Evolutionary conservation across 1,140 invertebrate genomes (phyloP).

Genomic region (Drosophila albomicans): DNA sequence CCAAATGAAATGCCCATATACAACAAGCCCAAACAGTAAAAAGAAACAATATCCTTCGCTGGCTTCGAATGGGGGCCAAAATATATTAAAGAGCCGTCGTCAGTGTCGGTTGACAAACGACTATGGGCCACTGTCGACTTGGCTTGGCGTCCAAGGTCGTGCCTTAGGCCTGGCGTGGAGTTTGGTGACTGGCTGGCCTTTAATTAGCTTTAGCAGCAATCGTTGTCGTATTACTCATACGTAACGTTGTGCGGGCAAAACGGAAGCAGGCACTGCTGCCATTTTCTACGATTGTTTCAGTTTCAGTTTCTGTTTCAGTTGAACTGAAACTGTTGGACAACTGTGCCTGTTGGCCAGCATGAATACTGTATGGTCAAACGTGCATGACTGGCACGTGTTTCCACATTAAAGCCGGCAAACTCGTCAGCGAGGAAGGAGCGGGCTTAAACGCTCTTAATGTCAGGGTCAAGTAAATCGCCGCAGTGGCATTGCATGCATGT

Average conservation of each 20-base stretch:
- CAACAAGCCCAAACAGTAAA: neutral
- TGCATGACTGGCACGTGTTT: constrained; percentile 77
- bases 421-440: neutral
- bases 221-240: constrained; percentile 72
- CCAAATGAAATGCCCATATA: constrained; percentile 34
- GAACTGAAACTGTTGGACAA: constrained; percentile 3
- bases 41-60: constrained; percentile 25
- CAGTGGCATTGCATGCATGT: constrained; percentile 36
- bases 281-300: constrained; percentile 63
- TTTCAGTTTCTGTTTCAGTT: neutral
- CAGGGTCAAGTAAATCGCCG: constrained; percentile 64
- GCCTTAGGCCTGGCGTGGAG: constrained; percentile 61
- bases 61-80: constrained; percentile 18
- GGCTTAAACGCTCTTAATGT: constrained; percentile 62
- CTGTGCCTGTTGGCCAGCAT: neutral
- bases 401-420: constrained; percentile 41
- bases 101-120: constrained; percentile 65
- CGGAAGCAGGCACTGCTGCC: neutral
- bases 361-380: constrained; percentile 70
- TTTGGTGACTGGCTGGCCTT: constrained; percentile 62
- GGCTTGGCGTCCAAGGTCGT: constrained; percentile 58
- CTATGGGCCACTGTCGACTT: constrained; percentile 48
- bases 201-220: constrained; percentile 71
- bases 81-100: constrained; percentile 3
- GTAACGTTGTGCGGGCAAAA: constrained; percentile 35